phyloP scores from a whole-genome alignment of 1,140 invertebrate species.

The Nixonia krombeini region DNA sequence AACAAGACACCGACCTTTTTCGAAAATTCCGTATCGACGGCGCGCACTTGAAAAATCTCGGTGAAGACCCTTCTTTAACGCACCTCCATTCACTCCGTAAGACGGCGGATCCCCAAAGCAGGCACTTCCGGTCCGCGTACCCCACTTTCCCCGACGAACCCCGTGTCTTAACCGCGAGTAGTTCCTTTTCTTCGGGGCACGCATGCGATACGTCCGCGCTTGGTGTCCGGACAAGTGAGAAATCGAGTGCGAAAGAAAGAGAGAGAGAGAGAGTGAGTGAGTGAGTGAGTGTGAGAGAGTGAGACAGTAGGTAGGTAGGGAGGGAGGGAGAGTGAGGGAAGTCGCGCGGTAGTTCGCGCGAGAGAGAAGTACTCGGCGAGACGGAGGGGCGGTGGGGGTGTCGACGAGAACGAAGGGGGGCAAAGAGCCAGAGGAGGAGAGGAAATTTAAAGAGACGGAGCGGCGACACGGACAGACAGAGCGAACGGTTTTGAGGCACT shows the following conservation, averaged over 20 bases:
- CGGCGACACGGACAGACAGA: slow-evolving; percentile 31
- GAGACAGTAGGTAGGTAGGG: slow-evolving; percentile 4
- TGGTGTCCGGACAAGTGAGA: slow-evolving; percentile 11
- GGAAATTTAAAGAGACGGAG: slow-evolving; percentile 30
- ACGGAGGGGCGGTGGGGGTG: too few species aligned
- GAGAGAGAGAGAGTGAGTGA: slow-evolving; percentile 16
- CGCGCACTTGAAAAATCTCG: background rate
- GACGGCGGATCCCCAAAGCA: too few species aligned
- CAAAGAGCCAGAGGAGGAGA: slow-evolving; percentile 14
- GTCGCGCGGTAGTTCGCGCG: too few species aligned
- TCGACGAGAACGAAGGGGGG: slow-evolving; percentile 6
- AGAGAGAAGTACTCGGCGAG: too few species aligned
- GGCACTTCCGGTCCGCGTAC: background rate
- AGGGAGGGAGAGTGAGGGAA: background rate
- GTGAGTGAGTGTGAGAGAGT: slow-evolving; percentile 6
- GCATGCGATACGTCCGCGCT: slow-evolving; percentile 6
- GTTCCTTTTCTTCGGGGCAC: slow-evolving; percentile 7
- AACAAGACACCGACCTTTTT: background rate
- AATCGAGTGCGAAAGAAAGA: too few species aligned
- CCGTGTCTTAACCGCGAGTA: slow-evolving; percentile 4
- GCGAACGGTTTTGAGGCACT: slow-evolving; percentile 60
- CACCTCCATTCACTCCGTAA: slow-evolving; percentile 1
- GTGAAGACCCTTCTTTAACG: too few species aligned
- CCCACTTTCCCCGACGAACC: slow-evolving; percentile 2
- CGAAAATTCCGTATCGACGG: background rate